phyloP scores from a whole-genome alignment of 2,888 invertebrate species.

The Lasioglossum zephyrum region DNA sequence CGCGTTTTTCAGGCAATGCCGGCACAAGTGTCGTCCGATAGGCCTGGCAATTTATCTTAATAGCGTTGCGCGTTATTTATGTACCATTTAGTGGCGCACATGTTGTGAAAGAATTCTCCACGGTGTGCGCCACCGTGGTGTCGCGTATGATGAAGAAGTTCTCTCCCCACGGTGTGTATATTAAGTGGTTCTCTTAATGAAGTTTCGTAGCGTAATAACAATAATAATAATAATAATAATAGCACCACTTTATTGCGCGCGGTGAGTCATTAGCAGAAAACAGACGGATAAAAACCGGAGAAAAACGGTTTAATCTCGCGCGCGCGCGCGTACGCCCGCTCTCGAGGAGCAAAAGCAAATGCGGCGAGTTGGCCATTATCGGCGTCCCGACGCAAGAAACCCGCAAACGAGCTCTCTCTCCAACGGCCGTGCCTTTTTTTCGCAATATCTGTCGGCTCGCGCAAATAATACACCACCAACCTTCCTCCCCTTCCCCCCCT shows the following conservation, averaged over 20 bases:
- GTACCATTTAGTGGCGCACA: conserved; percentile 39
- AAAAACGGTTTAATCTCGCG: not conserved
- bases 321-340: not conserved
- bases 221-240: not conserved
- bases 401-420: conserved; percentile 71
- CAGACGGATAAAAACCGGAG: not conserved
- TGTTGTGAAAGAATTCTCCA: conserved; percentile 26
- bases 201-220: not conserved
- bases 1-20: conserved; percentile 33
- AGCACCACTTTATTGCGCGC: not conserved
- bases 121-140: not conserved
- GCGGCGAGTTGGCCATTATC: conserved; percentile 10
- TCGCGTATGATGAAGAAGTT: conserved; percentile 38
- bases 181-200: conserved; percentile 11
- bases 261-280: not conserved
- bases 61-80: conserved; percentile 48
- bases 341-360: not conserved
- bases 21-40: conserved; percentile 24
- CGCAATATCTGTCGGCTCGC: conserved; percentile 59
- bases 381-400: conserved; percentile 60
- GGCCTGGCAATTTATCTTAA: conserved; percentile 39
- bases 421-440: conserved; percentile 52
- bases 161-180: not conserved
- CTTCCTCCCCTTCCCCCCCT: not conserved
- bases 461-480: conserved; percentile 75